Conservation (phyloP, 2,113 vertebrate genomes). For the Macheiramphus alcinus region DNA sequence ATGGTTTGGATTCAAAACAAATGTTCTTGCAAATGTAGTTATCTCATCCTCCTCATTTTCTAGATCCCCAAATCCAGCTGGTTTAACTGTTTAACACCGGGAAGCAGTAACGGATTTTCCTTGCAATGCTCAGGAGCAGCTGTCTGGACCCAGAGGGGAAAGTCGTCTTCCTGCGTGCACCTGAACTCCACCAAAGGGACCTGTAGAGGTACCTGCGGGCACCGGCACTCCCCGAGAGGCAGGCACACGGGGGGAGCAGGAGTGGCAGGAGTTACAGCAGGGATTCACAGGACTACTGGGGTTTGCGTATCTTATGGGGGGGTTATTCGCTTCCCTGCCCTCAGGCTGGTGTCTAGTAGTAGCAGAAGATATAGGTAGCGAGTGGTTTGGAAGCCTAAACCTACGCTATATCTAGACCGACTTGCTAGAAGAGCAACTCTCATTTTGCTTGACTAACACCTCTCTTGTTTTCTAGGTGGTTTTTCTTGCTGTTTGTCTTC, state of each 20-base stretch:
- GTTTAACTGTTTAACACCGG: conserved; percentile 41
- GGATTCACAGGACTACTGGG: background rate
- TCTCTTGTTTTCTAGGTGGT: background rate
- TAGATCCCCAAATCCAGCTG: background rate
- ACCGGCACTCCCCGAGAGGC: accelerated
- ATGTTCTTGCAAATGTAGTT: conserved; percentile 47
- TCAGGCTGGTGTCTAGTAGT: background rate
- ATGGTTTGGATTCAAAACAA: conserved; percentile 60
- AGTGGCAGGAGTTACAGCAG: background rate
- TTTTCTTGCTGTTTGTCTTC: background rate
- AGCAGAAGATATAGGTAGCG: background rate
- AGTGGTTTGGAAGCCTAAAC: background rate
- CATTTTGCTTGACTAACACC: background rate
- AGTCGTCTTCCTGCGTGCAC: accelerated
- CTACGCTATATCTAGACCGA: accelerated
- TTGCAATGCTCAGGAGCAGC: background rate
- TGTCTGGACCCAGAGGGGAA: background rate
- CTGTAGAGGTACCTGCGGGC: accelerated
- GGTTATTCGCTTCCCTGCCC: background rate
- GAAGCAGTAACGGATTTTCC: background rate
- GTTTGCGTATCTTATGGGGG: background rate
- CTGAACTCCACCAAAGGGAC: background rate
- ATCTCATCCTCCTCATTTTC: conserved; percentile 37
- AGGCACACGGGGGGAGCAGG: accelerated
- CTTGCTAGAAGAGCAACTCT: background rate